phyloP scores from a whole-genome alignment of 2,888 invertebrate genomes.

The Amorpha juglandis region DNA sequence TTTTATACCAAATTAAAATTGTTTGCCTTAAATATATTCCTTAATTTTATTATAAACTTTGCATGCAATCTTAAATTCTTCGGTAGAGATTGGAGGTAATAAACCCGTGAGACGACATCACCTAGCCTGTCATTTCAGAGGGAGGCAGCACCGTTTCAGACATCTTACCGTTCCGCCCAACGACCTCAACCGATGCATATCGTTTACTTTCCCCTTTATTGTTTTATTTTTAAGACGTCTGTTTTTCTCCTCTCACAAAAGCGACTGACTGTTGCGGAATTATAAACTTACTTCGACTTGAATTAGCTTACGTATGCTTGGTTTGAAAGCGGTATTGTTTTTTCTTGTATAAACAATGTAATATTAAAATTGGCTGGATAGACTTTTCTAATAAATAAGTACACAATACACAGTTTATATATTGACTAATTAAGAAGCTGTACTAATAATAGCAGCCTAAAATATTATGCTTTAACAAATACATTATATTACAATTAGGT shows the following conservation, averaged over 20 bases:
- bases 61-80: neutral
- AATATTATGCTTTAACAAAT: neutral
- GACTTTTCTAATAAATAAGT: neutral
- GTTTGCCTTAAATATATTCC: neutral
- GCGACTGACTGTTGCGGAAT: conserved; percentile 11
- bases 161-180: conserved; percentile 28
- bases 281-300: conserved; percentile 12
- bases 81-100: conserved; percentile 47
- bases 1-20: no score
- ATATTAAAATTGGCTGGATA: neutral
- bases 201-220: conserved; percentile 33
- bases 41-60: conserved; percentile 3
- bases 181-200: conserved; percentile 30
- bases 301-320: neutral
- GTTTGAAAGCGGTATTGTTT: neutral
- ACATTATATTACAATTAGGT: no score
- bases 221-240: conserved; percentile 32
- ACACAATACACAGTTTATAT: no score
- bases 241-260: conserved; percentile 2
- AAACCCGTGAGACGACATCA: conserved; percentile 47
- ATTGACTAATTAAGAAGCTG: neutral
- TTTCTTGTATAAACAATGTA: neutral
- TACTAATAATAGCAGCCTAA: neutral
- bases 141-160: conserved; percentile 30
- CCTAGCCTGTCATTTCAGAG: conserved; percentile 45